Base-by-base conservation (phyloP, 2,113 vertebrate species). In the Chelonoidis abingdonii region DNA sequence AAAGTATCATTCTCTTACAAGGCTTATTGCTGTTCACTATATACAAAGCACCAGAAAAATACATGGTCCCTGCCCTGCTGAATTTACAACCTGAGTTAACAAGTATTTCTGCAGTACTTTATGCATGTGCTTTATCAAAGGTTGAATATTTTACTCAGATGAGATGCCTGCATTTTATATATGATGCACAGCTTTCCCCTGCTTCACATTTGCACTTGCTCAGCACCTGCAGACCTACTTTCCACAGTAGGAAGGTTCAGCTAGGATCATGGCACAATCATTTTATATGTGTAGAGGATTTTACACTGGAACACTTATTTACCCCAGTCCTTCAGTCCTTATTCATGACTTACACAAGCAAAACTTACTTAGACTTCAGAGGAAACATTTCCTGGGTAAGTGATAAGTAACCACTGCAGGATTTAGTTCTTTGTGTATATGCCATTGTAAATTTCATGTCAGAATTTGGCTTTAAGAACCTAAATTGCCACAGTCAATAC, bases 391-490 rank as follows among this genome's bases (percentile, higher is more conserved):
- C 93, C 80, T 93, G 57, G 49, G 21, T 84, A 96, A 94, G 87
- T 95, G 83, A 93, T n/a, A 35, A 95, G 80, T 85, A 87, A 96
- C 92, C 94, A 95, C 84, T 88, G 87, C 78, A 62, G 82, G 56
- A 38, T 83, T 90, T 78, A 76, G 14, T 72, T 87, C 52, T 86
- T 72, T 94, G 85, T 90, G 72, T 83, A 24, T 78, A 86, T 13
- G 38, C 72, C 52, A 41, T 97, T 95, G 93, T 88, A 97, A 88
- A 96, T 95, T 96, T 93, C 83, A 86, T 80, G 29, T 92, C 96
- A 96, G 90, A 94, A 92, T 93, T 96, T 96, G 90, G 52, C 84
- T 1, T 11, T 54, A 62, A 76, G 80, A 59, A 82, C 80, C 93
- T 92, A 0, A 1, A 79, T 83, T 95, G 49, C 93, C 38, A 65